Evolutionary conservation across 2,888 invertebrate genomes (phyloP), one percentile per base, ranked within the genome.

Genomic region (Folsomia candida): DNA sequence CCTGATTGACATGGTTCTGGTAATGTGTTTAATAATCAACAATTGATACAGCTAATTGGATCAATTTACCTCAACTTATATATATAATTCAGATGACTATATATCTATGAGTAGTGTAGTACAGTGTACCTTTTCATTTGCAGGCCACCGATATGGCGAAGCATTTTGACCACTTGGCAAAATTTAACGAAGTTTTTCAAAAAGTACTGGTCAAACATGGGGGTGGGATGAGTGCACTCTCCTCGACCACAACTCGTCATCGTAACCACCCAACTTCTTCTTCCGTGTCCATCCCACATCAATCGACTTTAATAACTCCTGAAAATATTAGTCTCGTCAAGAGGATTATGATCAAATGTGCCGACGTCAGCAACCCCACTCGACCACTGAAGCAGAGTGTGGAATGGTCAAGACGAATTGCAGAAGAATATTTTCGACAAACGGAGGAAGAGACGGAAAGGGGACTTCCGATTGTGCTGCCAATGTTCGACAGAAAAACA

Each of bases 361-460:
- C 62, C 1, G 70, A 70, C 20, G 67, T 70, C 3, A 67, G 67
- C 25, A 70, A 70, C 61, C 70, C 70, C 2, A 27, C 62, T n/a
- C 27, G 70, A 26, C 70, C 70, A 6, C 14, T 70, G 9, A 29
- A 59, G 27, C 22, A 51, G 11, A 24, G 54, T 11, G 27, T 4
- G 1, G 67, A 54, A 29, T 70, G 70, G 70, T 29, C 67, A 2
- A 22, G 28, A 22, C 28, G 70, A 22, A 62, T 70, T 20, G 25
- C 60, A 27, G 67, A 67, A n/a, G 70, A 70, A 62, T 70, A 65
- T 67, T 67, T 70, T 28, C 24, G n/a, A 1, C 59, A 71, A 22
- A 63, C 63, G 18, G 68, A 68, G 29, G 58, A 64, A 27, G 71
- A 68, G 37, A 37, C 51, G 2, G 20, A 18, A 22, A 14, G 83